Conservation (phyloP, 2,113 vertebrate genomes). For the Megalops atlanticus region DNA sequence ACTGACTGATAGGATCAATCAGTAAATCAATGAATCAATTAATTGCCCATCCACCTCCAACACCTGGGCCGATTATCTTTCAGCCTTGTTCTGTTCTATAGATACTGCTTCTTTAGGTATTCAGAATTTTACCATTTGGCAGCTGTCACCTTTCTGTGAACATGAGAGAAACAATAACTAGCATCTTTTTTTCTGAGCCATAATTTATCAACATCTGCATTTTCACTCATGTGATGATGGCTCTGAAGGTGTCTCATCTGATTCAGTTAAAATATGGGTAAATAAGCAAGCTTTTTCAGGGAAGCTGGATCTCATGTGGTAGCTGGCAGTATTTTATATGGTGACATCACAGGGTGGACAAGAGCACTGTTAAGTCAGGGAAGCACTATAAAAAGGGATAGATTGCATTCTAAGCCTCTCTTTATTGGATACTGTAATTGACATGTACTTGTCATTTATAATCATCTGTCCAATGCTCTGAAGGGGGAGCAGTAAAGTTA, state of each 20-base stretch:
- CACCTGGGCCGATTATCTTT: not conserved
- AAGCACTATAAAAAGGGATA: constrained; percentile 81
- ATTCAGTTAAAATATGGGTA: not conserved
- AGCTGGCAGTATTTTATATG: not conserved
- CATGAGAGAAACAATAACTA: not conserved
- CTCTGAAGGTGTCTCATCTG: constrained; percentile 7
- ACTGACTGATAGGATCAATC: constrained; percentile 60
- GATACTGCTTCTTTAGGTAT: no score
- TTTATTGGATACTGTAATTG: constrained; percentile 90
- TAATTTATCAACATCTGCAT: not conserved
- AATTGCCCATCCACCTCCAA: constrained; percentile 35
- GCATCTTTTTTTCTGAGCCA: not conserved
- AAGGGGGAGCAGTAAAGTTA: constrained; percentile 89
- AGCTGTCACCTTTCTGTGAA: not conserved
- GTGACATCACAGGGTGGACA: constrained; percentile 74
- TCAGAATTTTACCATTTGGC: not conserved
- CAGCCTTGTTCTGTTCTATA: not conserved
- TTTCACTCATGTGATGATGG: constrained; percentile 52
- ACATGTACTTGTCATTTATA: constrained; percentile 92
- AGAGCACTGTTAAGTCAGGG: constrained; percentile 69
- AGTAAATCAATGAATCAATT: constrained; percentile 56
- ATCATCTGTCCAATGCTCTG: constrained; percentile 86
- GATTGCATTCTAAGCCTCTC: constrained; percentile 85
- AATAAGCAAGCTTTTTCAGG: not conserved
- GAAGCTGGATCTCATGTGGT: not conserved